These are phyloP conservation scores for Ateles fusciceps DNA, from an alignment of 2,797 vertebrate species.

Conservation along the genomic window DNA sequence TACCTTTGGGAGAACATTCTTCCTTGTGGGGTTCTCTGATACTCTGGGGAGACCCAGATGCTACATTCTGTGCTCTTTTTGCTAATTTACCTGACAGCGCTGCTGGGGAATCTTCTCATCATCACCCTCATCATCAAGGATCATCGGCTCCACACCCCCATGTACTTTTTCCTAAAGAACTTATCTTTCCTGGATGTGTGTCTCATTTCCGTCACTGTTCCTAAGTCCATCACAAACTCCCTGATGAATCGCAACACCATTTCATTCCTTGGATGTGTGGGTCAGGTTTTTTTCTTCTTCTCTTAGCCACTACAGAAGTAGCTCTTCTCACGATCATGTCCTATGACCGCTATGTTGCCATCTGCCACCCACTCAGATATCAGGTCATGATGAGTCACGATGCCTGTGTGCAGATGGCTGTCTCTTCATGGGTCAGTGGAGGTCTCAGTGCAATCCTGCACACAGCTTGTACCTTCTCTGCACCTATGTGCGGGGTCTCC, in stretches of 20 bases:
- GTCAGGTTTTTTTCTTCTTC: conserved; percentile 41
- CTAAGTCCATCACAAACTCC: conserved; percentile 41
- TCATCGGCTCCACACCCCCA: background rate
- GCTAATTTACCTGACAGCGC: background rate
- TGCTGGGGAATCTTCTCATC: conserved; percentile 35
- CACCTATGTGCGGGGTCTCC: background rate
- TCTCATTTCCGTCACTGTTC: conserved; percentile 27
- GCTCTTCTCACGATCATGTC: conserved; percentile 55
- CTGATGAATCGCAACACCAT: background rate
- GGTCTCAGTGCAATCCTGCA: conserved; percentile 12
- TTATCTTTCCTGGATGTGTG: conserved; percentile 37
- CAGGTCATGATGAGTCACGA: background rate
- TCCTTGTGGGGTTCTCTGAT: background rate
- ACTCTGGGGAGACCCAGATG: background rate
- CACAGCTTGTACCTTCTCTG: conserved; percentile 8
- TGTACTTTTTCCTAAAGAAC: conserved; percentile 44
- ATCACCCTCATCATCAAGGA: background rate
- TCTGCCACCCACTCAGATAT: conserved; percentile 54
- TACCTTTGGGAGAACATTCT: background rate
- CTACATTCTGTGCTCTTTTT: background rate
- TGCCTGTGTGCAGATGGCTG: background rate
- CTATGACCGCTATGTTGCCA: background rate
- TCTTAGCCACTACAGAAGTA: conserved; percentile 23
- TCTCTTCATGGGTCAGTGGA: conserved; percentile 1
- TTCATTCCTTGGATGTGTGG: conserved; percentile 5